Evolutionary conservation across 2,113 vertebrate genomes (phyloP).

Genomic region (Anguilla rostrata): DNA sequence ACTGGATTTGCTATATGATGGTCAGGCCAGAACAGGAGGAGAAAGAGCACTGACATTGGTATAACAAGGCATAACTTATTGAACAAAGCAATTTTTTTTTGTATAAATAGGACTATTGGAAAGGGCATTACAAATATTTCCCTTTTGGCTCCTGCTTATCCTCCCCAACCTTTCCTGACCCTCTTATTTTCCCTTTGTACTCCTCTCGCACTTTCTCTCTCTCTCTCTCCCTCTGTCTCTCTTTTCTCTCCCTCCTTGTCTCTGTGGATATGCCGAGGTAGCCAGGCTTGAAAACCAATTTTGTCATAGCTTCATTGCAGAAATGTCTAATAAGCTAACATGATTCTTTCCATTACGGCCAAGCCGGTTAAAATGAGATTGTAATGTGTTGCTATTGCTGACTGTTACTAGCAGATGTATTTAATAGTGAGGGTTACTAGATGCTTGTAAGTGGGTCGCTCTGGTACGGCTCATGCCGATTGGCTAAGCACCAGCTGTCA

Average conservation of each 20-base stretch:
- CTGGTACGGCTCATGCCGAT: neutral
- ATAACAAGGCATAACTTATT: neutral
- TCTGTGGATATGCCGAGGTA: slow-evolving; percentile 20
- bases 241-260: slow-evolving; percentile 22
- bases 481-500: neutral
- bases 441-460: slow-evolving; percentile 16
- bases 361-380: slow-evolving; percentile 26
- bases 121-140: slow-evolving; percentile 21
- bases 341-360: slow-evolving; percentile 33
- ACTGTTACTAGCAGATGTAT: slow-evolving; percentile 28
- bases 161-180: too few relatives aligned
- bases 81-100: neutral
- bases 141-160: neutral
- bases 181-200: too few relatives aligned
- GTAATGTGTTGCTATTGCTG: slow-evolving; percentile 26
- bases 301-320: slow-evolving; percentile 23
- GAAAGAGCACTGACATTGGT: neutral
- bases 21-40: slow-evolving; percentile 3
- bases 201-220: neutral
- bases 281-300: slow-evolving; percentile 38
- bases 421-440: slow-evolving; percentile 28
- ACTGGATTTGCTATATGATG: slow-evolving; percentile 10
- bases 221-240: neutral
- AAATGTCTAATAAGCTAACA: slow-evolving; percentile 32
- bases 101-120: slow-evolving; percentile 4